These are phyloP conservation scores for Allophyes oxyacanthae DNA, from an alignment of 2,888 invertebrate genomes.

Conservation along the genomic window DNA sequence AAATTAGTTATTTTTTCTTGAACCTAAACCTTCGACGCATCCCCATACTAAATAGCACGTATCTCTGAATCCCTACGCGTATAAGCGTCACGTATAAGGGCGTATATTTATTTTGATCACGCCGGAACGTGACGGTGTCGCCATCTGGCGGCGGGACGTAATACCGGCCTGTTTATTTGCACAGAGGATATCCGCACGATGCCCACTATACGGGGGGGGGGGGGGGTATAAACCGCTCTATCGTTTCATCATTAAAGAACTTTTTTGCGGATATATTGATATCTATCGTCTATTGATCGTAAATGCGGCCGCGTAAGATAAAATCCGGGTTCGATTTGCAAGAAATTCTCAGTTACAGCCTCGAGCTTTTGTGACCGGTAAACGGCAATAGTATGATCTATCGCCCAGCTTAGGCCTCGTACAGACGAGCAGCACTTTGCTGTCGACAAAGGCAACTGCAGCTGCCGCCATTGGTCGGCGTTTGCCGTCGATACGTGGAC, in stretches of 20 bases:
- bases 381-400: too few relatives aligned
- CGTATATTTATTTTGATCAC: constrained; percentile 57
- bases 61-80: constrained; percentile 21
- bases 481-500: too few relatives aligned
- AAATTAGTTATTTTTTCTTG: too few relatives aligned
- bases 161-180: constrained; percentile 53
- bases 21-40: not conserved
- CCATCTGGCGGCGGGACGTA: constrained; percentile 51
- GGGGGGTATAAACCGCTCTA: constrained; percentile 20
- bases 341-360: too few relatives aligned
- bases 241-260: constrained; percentile 45
- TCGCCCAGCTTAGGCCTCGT: too few relatives aligned
- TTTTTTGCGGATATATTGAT: constrained; percentile 26
- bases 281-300: too few relatives aligned
- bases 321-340: too few relatives aligned
- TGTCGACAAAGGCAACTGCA: too few relatives aligned
- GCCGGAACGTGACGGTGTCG: constrained; percentile 52
- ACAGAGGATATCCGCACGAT: constrained; percentile 19
- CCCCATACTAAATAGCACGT: constrained; percentile 6
- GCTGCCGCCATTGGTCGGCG: too few relatives aligned
- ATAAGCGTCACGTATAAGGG: constrained; percentile 45
- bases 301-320: too few relatives aligned
- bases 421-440: too few relatives aligned
- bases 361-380: too few relatives aligned
- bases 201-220: constrained; percentile 11